A percentile compares a stretch with the other conserved stretches of the same genome.
Evolutionary conservation across 2,888 invertebrate genomes (phyloP).

Genomic region (Stenolophus ochropezus): DNA sequence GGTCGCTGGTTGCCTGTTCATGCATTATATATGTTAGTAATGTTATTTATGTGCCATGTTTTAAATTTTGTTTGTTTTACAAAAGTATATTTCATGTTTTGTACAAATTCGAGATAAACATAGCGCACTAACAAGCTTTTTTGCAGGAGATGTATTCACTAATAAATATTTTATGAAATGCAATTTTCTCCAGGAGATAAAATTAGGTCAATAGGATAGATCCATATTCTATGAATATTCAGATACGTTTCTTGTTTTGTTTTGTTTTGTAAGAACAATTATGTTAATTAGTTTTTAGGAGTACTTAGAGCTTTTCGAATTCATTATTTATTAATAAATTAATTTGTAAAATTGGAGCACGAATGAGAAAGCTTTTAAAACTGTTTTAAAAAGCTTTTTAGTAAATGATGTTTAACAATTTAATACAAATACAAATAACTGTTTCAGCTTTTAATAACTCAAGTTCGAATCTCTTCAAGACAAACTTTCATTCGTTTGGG

Average conservation of each 20-base stretch:
- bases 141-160: conserved; percentile 27
- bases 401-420: background rate
- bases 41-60: conserved; percentile 50
- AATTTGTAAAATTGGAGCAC: background rate
- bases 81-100: conserved; percentile 48
- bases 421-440: background rate
- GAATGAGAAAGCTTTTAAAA: background rate
- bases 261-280: background rate
- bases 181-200: conserved; percentile 1
- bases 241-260: background rate
- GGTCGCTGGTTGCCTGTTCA: conserved; percentile 39
- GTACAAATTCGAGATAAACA: conserved; percentile 47
- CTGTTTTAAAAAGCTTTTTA: background rate
- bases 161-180: conserved; percentile 27
- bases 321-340: conserved; percentile 29
- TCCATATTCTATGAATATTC: conserved; percentile 16
- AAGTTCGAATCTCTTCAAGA: too few relatives aligned
- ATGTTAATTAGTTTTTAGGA: background rate
- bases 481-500: too few relatives aligned
- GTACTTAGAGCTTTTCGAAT: background rate
- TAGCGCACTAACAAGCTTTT: conserved; percentile 19
- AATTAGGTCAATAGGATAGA: conserved; percentile 18
- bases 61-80: conserved; percentile 53
- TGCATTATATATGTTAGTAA: conserved; percentile 50
- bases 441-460: too few relatives aligned